Evolutionary conservation across 1,140 invertebrate species (phyloP).

Genomic region (Drosophila sp.): DNA sequence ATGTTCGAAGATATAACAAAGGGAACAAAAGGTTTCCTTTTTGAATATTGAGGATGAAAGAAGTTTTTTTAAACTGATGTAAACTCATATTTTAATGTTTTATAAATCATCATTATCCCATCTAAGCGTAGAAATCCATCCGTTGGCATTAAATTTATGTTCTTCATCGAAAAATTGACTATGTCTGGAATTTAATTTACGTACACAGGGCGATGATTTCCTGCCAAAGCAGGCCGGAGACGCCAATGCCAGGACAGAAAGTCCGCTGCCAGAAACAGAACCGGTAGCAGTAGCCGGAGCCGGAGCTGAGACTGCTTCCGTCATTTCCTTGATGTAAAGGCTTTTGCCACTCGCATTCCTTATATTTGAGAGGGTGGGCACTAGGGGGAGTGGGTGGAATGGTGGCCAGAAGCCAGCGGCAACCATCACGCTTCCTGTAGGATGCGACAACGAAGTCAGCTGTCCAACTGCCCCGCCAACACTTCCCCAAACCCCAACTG

Average conservation of each 20-base stretch:
- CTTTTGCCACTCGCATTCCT: constrained; percentile 51
- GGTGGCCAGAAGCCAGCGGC: constrained; percentile 44
- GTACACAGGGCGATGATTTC: constrained; percentile 80
- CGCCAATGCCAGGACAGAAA: constrained; percentile 27
- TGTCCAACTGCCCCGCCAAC: constrained; percentile 34
- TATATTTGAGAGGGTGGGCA: constrained; percentile 27
- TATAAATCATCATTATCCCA: constrained; percentile 2
- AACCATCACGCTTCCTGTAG: constrained; percentile 70
- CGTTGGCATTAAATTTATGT: constrained; percentile 2
- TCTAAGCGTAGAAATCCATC: not conserved
- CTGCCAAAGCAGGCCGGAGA: constrained; percentile 65
- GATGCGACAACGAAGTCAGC: constrained; percentile 66
- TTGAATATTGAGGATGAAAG: too few species aligned
- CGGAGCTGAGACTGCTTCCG: constrained; percentile 68
- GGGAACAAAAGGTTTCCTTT: too few species aligned
- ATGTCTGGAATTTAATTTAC: constrained; percentile 83
- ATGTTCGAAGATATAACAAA: too few species aligned
- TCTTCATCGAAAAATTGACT: constrained; percentile 63
- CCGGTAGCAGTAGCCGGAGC: constrained; percentile 23
- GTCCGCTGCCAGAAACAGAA: constrained; percentile 40
- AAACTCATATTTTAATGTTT: not conserved
- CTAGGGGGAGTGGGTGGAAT: not conserved
- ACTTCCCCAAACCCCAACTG: constrained; percentile 16
- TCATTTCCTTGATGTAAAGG: constrained; percentile 77
- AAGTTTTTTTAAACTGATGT: not conserved